Evolutionary conservation across 2,113 vertebrate genomes (phyloP).

Genomic region (Mobula birostris): DNA sequence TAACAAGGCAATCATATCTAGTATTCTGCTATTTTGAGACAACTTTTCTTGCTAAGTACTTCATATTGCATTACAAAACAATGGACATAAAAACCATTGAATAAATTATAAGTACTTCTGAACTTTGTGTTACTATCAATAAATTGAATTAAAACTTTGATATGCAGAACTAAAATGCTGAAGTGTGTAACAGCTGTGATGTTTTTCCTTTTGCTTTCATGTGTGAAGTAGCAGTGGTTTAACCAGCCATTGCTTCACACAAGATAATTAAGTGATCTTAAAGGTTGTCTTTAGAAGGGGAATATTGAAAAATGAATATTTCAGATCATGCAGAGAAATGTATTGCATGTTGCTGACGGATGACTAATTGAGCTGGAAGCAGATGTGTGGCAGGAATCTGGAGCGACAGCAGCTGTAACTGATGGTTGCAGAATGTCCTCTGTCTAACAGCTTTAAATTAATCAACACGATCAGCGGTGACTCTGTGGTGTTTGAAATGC

Average conservation of each 20-base stretch:
- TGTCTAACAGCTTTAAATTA: constrained; percentile 38
- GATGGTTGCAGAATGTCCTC: constrained; percentile 35
- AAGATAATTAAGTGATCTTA: constrained; percentile 34
- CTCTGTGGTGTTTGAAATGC: constrained; percentile 36
- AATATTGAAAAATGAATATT: constrained; percentile 31
- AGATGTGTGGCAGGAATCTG: constrained; percentile 35
- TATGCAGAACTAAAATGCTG: neutral
- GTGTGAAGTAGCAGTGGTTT: constrained; percentile 28
- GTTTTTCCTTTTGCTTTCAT: constrained; percentile 12
- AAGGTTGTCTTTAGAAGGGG: constrained; percentile 31
- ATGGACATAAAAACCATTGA: neutral
- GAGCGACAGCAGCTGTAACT: constrained; percentile 36
- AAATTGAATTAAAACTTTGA: neutral
- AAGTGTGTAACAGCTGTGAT: constrained; percentile 23
- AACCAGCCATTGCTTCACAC: constrained; percentile 18
- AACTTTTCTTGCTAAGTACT: neutral
- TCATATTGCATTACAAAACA: neutral
- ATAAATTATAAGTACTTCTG: neutral
- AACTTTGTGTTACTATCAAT: neutral
- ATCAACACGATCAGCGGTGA: constrained; percentile 31
- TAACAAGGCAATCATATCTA: neutral
- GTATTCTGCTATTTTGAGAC: neutral
- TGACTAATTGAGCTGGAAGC: constrained; percentile 37
- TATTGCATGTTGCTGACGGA: constrained; percentile 23
- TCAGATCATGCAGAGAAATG: constrained; percentile 20